Base-by-base conservation (phyloP, 2,888 invertebrate species). In the Cantharis rufa region DNA sequence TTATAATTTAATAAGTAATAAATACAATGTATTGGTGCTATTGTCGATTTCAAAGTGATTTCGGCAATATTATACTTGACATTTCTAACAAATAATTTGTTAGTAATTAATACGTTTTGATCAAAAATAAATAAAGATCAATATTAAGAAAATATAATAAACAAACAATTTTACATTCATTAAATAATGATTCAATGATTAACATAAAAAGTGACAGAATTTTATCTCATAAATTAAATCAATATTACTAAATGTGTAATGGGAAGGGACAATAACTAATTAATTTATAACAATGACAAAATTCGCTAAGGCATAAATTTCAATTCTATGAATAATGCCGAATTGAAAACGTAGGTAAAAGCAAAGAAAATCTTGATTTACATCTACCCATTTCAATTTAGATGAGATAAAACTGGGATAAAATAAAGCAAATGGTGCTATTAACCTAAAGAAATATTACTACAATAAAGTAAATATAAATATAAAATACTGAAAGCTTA, bases 361-460 rank as follows among this genome's bases (percentile, higher is more conserved):
- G 48, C 64, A 66, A 66, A 66, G 64, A 66, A 66, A 66, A 66
- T 66, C 64, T 66, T 66, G 64, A 66, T 66, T 66, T 66, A 66
- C 64, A 66, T 21, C 24, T 24, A 24, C 64, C 64, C 64, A 66
- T 66, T 66, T 66, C 64, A 66, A 66, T 66, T 24, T 66, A 24
- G 24, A 66, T 66, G 24, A 66, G 64, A 66, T 66, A 21, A 66
- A 66, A 66, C 24, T 66, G 10, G 64, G 64, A 66, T 16, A 24
- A 66, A 66, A 66, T 66, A 66, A 66, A 66, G 64, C 64, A 66
- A 66, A 66, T 24, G 21, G 64, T 66, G 24, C 24, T 66, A 66
- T 66, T 66, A 66, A 66, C 18, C 18, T 66, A 66, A 66, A 66
- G 64, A 66, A 66, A 66, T 66, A 66, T 66, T 66, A 66, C 64